Evolutionary conservation across 1,140 invertebrate genomes (phyloP).

Genomic region (Cherax destructor): DNA sequence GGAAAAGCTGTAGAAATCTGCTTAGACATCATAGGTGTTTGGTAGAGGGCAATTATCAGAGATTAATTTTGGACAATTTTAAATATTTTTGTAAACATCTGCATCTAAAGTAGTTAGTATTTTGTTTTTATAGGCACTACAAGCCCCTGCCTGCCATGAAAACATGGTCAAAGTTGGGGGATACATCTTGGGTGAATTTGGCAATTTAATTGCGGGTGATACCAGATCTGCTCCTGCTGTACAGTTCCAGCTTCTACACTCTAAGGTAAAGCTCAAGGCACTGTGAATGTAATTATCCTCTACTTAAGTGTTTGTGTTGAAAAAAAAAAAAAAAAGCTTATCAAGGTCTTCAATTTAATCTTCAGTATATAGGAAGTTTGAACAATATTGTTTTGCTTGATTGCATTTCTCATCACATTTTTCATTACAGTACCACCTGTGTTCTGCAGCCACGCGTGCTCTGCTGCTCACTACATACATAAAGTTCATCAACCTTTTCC

Average conservation of each 20-base stretch:
- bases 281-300: background rate
- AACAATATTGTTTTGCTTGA: background rate
- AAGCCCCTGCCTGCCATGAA: conserved; percentile 99
- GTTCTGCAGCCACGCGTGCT: conserved; percentile 96
- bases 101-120: background rate
- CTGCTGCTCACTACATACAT: conserved; percentile 98
- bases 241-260: conserved; percentile 97
- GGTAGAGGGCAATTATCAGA: too few species aligned
- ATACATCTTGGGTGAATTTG: conserved; percentile 99
- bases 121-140: conserved; percentile 83
- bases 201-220: conserved; percentile 99
- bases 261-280: conserved; percentile 82
- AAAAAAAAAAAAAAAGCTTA: background rate
- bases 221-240: conserved; percentile 95
- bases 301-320: background rate
- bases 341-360: background rate
- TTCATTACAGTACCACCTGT: conserved; percentile 90
- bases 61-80: background rate
- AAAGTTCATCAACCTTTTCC: conserved; percentile 99
- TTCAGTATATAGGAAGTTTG: conserved; percentile 1
- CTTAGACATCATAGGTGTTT: too few species aligned
- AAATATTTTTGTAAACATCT: conserved; percentile 21
- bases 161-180: conserved; percentile 99
- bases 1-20: too few species aligned
- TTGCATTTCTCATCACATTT: conserved; percentile 1